These are phyloP conservation scores for Tetragonula carbonaria DNA, from an alignment of 2,888 invertebrate species.

Conservation along the genomic window DNA sequence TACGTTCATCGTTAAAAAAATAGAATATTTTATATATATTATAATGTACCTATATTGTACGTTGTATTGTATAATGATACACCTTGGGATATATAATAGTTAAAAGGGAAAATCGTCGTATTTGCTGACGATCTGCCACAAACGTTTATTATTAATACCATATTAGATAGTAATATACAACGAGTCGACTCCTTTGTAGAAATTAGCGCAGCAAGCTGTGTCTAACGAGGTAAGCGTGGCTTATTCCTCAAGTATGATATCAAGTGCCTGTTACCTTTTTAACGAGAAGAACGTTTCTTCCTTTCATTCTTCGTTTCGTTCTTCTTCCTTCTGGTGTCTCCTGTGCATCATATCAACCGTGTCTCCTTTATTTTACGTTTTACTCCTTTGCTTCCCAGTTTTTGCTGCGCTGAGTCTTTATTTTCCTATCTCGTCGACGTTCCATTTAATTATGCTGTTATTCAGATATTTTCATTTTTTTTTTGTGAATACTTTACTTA, in stretches of 20 bases:
- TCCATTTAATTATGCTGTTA: background rate
- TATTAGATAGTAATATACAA: conserved; percentile 55
- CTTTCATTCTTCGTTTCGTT: conserved; percentile 6
- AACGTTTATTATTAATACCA: conserved; percentile 70
- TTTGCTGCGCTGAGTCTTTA: background rate
- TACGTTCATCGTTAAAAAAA: background rate
- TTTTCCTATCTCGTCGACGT: background rate
- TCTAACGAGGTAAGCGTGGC: conserved; percentile 59
- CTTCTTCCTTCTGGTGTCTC: background rate
- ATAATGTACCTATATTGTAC: no score
- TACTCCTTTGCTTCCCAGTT: background rate
- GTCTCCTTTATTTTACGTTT: background rate
- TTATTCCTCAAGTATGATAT: conserved; percentile 52
- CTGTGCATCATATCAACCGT: background rate
- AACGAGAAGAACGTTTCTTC: conserved; percentile 50
- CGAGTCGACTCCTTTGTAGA: conserved; percentile 59
- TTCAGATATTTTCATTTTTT: no score
- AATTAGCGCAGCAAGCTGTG: conserved; percentile 67
- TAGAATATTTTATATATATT: background rate
- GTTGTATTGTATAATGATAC: no score
- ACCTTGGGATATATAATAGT: background rate
- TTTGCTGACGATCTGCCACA: conserved; percentile 45
- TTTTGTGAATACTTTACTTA: no score
- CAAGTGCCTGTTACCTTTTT: conserved; percentile 42
- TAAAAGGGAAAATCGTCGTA: conserved; percentile 49